phyloP scores from a whole-genome alignment of 1,140 invertebrate species.

The Nasonia vitripennis region DNA sequence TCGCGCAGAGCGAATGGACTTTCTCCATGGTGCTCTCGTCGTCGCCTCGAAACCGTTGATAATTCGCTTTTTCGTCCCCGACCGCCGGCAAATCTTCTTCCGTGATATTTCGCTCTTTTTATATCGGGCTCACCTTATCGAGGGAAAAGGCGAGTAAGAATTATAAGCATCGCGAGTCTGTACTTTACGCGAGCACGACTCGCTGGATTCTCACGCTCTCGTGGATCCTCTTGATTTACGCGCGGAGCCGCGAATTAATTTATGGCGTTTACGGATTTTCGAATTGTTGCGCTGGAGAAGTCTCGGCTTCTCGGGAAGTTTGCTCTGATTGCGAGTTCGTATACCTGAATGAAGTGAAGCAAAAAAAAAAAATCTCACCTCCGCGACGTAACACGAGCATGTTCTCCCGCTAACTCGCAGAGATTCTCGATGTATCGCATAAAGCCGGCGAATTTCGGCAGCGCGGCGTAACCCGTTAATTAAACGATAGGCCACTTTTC shows the following conservation, averaged over 20 bases:
- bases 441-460: constrained; percentile 33
- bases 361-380: too few species aligned
- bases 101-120: constrained; percentile 50
- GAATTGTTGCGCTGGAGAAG: not conserved
- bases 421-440: constrained; percentile 36
- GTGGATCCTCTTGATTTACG: constrained; percentile 5
- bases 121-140: constrained; percentile 15
- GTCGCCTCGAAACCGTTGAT: constrained; percentile 56
- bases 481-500: constrained; percentile 34
- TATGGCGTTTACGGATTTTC: constrained; percentile 7
- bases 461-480: constrained; percentile 42
- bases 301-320: not conserved
- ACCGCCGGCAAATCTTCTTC: constrained; percentile 32
- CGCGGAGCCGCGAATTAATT: constrained; percentile 8
- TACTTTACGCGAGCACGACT: not conserved
- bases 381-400: too few species aligned
- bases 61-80: constrained; percentile 58
- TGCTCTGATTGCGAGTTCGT: too few species aligned
- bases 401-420: not conserved
- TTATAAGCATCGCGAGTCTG: constrained; percentile 17
- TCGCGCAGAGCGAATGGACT: constrained; percentile 55
- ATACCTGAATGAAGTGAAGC: too few species aligned
- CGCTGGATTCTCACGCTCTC: not conserved
- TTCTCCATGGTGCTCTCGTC: constrained; percentile 46
- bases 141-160: not conserved